Evolutionary conservation across 2,113 vertebrate genomes (phyloP), one percentile per base, ranked within the genome.

Genomic region (Urocolius indicus): DNA sequence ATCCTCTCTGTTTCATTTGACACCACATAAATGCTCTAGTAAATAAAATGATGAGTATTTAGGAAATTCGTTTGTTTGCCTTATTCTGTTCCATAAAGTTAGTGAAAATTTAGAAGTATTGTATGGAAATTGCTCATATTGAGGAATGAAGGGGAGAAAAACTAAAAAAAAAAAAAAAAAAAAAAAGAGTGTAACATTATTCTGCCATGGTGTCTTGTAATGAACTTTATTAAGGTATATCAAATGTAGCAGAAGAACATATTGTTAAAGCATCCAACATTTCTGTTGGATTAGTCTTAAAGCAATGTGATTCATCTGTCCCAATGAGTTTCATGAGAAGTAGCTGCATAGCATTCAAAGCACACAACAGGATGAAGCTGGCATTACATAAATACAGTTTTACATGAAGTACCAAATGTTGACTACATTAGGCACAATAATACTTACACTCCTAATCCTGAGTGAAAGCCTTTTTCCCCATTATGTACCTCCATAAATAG

Each of bases 401-500:
- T 88, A 84, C 68, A 91, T 77, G 67, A 84, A 66, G 74, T 27
- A 68, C 54, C 54, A n/a, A 83, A 30, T 34, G 49, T 72, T 83
- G 67, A 3, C 34, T 79, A 17, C 78, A 67, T 94, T 77, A 92
- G 51, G 73, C 55, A 48, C 49, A 19, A 13, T 87, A 76, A 90
- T 41, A 32, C 75, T 81, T n/a, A n/a, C 59, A 63, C 77, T 22
- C 71, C 77, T 62, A 83, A 88, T 85, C 76, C 62, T 59, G 76
- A 52, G 19, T 69, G 62, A 71, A 82, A 87, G 91, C 57, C 84
- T 93, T 95, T 91, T 94, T 90, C 76, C 94, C 63, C 83, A 52
- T 89, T 96, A 84, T 24, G 46, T 66, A 23, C 26, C 83, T 82
- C 85, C 90, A 90, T 97, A 87, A 95, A 95, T 93, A 95, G 78